phyloP scores from a whole-genome alignment of 1,140 invertebrate species.

The Dryas iulia region DNA sequence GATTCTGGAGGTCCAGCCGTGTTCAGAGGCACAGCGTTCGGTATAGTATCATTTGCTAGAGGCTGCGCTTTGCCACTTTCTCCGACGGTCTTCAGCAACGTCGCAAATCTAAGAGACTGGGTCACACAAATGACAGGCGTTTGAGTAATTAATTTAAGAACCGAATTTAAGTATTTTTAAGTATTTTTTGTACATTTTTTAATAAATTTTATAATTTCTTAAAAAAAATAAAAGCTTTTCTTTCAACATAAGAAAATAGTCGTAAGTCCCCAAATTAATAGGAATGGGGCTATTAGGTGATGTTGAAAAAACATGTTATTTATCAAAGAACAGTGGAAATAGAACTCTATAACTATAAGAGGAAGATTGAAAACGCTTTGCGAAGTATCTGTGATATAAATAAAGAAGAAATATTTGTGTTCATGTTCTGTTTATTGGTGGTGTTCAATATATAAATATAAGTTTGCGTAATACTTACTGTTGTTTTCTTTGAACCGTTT shows the following conservation, averaged over 20 bases:
- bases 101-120: constrained; percentile 67
- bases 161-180: background rate
- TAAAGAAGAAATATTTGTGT: constrained; percentile 37
- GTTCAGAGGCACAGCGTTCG: constrained; percentile 64
- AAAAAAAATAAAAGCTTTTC: background rate
- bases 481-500: constrained; percentile 27
- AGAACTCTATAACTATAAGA: constrained; percentile 14
- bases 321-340: constrained; percentile 8
- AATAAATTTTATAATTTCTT: background rate
- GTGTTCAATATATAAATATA: constrained; percentile 43
- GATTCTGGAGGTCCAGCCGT: constrained; percentile 75
- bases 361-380: constrained; percentile 27
- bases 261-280: background rate
- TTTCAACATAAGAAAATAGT: background rate
- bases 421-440: constrained; percentile 34
- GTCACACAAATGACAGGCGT: constrained; percentile 69
- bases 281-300: background rate
- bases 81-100: constrained; percentile 73
- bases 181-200: background rate
- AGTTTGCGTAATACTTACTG: constrained; percentile 32
- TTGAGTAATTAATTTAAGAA: constrained; percentile 27
- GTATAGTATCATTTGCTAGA: constrained; percentile 72
- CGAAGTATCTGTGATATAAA: constrained; percentile 54
- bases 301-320: background rate
- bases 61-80: constrained; percentile 70